These are phyloP conservation scores for Cynocephalus volans DNA, from an alignment of 2,113 vertebrate species.

Conservation along the genomic window DNA sequence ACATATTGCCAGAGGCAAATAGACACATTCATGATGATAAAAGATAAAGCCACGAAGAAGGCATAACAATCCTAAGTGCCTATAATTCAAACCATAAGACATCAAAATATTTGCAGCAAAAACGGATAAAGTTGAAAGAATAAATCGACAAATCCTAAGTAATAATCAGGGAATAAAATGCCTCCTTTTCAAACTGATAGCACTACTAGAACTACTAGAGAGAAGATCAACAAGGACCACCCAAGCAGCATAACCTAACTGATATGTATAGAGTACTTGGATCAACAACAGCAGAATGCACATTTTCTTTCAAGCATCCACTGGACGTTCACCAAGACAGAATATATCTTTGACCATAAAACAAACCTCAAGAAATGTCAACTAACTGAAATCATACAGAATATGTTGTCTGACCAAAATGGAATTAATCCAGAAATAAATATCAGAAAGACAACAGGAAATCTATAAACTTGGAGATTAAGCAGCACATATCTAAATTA, in stretches of 20 bases:
- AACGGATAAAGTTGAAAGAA: background rate
- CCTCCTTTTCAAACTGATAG: background rate
- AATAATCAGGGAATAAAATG: background rate
- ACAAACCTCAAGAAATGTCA: background rate
- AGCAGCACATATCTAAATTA: background rate
- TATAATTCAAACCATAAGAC: too few relatives aligned
- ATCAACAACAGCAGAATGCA: background rate
- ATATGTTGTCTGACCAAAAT: background rate
- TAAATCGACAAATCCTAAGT: background rate
- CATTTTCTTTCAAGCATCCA: background rate
- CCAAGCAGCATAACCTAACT: background rate
- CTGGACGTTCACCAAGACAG: background rate
- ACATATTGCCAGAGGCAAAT: too few relatives aligned
- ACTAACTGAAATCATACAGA: background rate
- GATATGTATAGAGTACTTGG: background rate
- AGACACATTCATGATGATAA: too few relatives aligned
- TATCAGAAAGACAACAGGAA: background rate
- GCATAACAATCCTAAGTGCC: too few relatives aligned
- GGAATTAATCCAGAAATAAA: background rate
- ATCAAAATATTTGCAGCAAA: background rate
- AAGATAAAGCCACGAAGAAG: too few relatives aligned
- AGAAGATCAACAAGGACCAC: background rate
- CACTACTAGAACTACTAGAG: background rate
- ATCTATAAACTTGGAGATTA: background rate
- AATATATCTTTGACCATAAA: background rate